Conservation (phyloP, 2,888 invertebrate genomes). For the Nymphalis c-album region DNA sequence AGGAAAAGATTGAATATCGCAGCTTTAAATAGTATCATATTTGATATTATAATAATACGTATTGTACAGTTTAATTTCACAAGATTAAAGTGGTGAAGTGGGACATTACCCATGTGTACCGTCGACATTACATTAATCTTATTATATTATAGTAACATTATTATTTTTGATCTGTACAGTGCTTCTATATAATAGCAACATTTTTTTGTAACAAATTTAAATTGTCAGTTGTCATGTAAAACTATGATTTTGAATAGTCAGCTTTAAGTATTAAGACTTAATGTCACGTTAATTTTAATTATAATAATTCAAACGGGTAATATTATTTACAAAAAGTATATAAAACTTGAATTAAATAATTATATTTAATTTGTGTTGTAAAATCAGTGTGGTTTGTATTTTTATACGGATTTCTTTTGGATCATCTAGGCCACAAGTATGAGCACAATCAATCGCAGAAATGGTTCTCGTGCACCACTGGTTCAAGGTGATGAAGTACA, state of each 20-base stretch:
- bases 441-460: conserved; percentile 18
- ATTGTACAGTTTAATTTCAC: too few species aligned
- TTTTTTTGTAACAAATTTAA: not conserved
- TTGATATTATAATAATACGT: too few species aligned
- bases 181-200: not conserved
- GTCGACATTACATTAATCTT: too few species aligned
- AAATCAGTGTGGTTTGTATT: not conserved
- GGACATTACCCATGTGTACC: too few species aligned
- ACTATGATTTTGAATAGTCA: conserved; percentile 4
- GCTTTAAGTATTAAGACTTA: conserved; percentile 6
- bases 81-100: too few species aligned
- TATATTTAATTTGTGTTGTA: not conserved
- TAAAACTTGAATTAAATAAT: conserved; percentile 16
- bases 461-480: conserved; percentile 27
- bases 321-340: not conserved
- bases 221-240: not conserved
- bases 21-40: too few species aligned
- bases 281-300: conserved; percentile 12
- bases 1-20: too few species aligned
- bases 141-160: too few species aligned
- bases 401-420: not conserved
- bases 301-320: conserved; percentile 16
- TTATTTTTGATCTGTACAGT: too few species aligned
- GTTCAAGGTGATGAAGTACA: conserved; percentile 67
- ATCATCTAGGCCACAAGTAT: conserved; percentile 19